Conservation (phyloP, 2,797 vertebrate genomes). For the Atherinosoma microstoma region DNA sequence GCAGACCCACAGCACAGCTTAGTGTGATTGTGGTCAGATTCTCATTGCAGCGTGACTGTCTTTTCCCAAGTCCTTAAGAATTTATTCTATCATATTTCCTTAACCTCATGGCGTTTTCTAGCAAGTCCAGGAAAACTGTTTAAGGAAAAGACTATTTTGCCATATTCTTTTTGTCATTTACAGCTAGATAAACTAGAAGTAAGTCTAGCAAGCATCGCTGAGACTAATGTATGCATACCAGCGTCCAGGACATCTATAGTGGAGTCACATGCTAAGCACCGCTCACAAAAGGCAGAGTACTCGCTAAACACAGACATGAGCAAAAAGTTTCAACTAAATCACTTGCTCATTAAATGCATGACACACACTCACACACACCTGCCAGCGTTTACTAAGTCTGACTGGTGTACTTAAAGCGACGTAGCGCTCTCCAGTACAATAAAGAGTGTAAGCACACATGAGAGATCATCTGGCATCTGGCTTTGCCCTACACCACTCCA, state of each 20-base stretch:
- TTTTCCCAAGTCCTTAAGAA: not conserved
- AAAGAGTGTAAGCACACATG: constrained; percentile 30
- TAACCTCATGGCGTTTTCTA: not conserved
- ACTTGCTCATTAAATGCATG: constrained; percentile 20
- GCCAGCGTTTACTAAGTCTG: constrained; percentile 31
- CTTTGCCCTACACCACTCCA: constrained; percentile 2
- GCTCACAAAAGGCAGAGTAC: constrained; percentile 43
- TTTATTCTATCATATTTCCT: not conserved
- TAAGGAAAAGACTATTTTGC: not conserved
- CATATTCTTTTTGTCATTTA: constrained; percentile 48
- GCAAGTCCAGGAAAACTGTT: not conserved
- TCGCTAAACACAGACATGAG: constrained; percentile 16
- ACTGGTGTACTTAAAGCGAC: constrained; percentile 52
- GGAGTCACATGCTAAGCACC: constrained; percentile 38
- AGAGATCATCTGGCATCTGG: constrained; percentile 38
- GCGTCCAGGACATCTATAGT: constrained; percentile 43
- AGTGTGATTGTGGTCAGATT: constrained; percentile 1
- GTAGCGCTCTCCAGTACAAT: constrained; percentile 18
- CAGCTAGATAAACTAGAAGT: constrained; percentile 55
- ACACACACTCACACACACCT: constrained; percentile 33
- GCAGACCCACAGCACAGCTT: not conserved
- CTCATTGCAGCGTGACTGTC: not conserved
- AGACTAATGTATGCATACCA: constrained; percentile 59
- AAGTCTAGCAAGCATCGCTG: constrained; percentile 50
- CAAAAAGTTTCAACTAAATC: constrained; percentile 42